Evolutionary conservation across 2,888 invertebrate species (phyloP), one percentile per base, ranked within the genome.

Genomic region (Cataglyphis albicans): DNA sequence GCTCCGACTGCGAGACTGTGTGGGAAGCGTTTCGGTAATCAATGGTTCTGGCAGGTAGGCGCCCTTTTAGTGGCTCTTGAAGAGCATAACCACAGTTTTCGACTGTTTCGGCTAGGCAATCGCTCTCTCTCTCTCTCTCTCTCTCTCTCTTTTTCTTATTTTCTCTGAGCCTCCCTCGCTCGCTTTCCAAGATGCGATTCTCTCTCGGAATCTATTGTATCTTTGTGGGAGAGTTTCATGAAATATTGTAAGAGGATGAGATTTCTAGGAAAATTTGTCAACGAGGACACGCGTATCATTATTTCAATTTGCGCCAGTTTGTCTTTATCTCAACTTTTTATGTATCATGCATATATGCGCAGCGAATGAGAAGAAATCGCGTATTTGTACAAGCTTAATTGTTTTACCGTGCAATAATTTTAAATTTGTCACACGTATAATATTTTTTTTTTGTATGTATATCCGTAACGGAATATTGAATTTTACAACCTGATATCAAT

Each of bases 11-110:
- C 88, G 88, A 88, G 90, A 90, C 87, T 93, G 94, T 94, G 93
- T 94, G 94, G 94, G 94, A 94, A 94, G 94, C 91, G 93, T 92
- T 93, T 94, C 92, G 93, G 92, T 94, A 94, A 94, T 94, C 94
- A 94, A 93, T 92, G 94, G 94, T 94, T 94, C 91, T 92, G 92
- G 92, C 93, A 94, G 94, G 93, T 94, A 94, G 92, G 93, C 91
- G 92, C 91, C 92, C 91, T 92, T 93, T 93, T 92, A 91, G 91
- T 91, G 91, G 91, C 88, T 91, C 90, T 91, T 90, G 85, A 89
- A 90, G 88, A 88, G 86, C 87, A 91, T 91, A 91, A 92, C 92
- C 91, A 90, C 89, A 91, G 90, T 89, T 91, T 91, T 91, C 86
- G 90, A 87, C 63, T 89, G 82, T 84, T 82, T 59, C 83, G 85